Base-by-base conservation (phyloP, 1,140 invertebrate species). In the Drosophila saltans region DNA sequence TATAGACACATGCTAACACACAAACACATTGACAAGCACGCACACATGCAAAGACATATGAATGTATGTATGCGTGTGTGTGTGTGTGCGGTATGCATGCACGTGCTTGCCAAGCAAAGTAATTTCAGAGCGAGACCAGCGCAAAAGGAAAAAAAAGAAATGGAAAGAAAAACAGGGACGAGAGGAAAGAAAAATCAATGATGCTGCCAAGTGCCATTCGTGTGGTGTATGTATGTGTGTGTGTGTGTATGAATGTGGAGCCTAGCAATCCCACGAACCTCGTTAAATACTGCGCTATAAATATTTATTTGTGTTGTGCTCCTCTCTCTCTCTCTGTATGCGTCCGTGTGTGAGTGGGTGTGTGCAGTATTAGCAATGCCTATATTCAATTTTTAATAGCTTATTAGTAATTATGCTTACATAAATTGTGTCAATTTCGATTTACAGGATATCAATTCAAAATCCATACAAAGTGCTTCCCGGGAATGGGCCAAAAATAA, bases 181-280 rank as follows among this genome's bases (percentile, higher is more conserved):
- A 30, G 11, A 59, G 62, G 41, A 52, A 69, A 74, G 80, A 88
- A 88, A 88, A 88, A 88, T 88, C 84, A 88, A 88, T 88, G 84
- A 88, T 88, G 84, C 84, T 88, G 84, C 79, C 83, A 86, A 84
- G 66, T 77, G 67, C 61, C 69, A 75, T 63, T 70, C 72, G 58
- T 57, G 72, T 71, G 57, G 58, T 56, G 21, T 16, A 36, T 39
- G 43, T 56, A 24, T 62, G 43, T 68, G 52, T 63, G 36, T 75
- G 64, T 30, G 41, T 21, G 41, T 65, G 26, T 39, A 8, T 40
- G 24, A 9, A 11, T 59, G 9, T 30, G 36, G 60, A 62, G 60
- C 24, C 60, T 59, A 59, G 57, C 57, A 21, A 59, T 59, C n/a
- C 57, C 57, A 33, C 57, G 36, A 58, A 59, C 57, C 57, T 59